Conservation (phyloP, 2,888 invertebrate genomes). For the Pecten maximus region DNA sequence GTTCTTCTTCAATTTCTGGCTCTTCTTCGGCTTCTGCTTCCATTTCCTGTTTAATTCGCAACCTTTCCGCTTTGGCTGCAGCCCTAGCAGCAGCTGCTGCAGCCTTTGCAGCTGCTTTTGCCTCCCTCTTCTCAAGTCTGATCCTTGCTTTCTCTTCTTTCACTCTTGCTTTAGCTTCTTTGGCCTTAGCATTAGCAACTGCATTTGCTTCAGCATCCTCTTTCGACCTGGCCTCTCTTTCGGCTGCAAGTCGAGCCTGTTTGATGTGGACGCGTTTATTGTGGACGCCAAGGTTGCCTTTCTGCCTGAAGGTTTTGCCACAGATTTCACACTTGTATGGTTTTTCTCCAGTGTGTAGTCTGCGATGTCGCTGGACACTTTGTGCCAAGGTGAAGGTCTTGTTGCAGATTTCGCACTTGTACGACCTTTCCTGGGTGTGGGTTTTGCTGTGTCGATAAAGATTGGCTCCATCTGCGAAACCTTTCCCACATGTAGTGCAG, state of each 20-base stretch:
- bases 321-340: background rate
- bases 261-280: background rate
- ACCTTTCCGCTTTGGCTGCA: background rate
- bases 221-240: background rate
- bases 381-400: constrained; percentile 32
- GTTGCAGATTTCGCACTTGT: constrained; percentile 30
- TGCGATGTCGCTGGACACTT: constrained; percentile 24
- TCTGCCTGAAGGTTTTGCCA: constrained; percentile 5
- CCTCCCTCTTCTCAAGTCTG: background rate
- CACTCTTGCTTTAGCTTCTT: background rate
- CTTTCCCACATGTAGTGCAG: background rate
- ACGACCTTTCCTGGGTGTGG: constrained; percentile 15
- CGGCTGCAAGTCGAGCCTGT: background rate
- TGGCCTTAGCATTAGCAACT: background rate
- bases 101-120: background rate
- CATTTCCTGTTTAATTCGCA: background rate
- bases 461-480: constrained; percentile 5
- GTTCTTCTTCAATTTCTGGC: background rate
- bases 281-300: constrained; percentile 16
- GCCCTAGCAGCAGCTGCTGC: background rate
- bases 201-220: background rate
- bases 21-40: background rate
- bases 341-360: background rate
- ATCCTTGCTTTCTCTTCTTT: constrained; percentile 1
- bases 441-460: constrained; percentile 9